Percentiles rank a stretch among this genome's conserved stretches.
phyloP scores from a whole-genome alignment of 2,797 vertebrate genomes.

The Sebastes itinus region DNA sequence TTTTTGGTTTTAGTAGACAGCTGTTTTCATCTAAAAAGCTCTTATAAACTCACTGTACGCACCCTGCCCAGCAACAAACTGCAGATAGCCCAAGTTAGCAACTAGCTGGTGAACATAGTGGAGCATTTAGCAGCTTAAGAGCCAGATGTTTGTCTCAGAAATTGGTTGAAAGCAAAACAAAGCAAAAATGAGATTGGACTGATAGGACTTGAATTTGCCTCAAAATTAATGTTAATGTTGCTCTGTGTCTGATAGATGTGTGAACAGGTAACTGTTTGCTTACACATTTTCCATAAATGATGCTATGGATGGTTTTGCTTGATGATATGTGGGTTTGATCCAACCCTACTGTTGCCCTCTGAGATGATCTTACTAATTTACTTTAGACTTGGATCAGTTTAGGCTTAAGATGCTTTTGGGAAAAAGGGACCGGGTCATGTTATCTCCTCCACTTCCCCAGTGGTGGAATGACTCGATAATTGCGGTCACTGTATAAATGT shows the following conservation, averaged over 20 bases:
- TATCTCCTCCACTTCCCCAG: conserved; percentile 3
- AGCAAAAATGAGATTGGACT: not conserved
- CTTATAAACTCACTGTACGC: not conserved
- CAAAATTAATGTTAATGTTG: not conserved
- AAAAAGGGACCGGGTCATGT: conserved; percentile 4
- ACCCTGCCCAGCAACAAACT: not conserved
- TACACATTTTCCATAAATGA: not conserved
- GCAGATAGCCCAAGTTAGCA: not conserved
- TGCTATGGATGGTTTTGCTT: not conserved
- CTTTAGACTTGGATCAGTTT: not conserved
- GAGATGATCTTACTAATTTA: not conserved
- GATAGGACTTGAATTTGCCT: not conserved
- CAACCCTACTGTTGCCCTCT: not conserved
- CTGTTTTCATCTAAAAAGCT: not conserved
- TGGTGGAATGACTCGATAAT: conserved; percentile 18
- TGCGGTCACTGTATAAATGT: conserved; percentile 38
- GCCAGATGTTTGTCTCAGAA: not conserved
- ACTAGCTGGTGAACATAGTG: not conserved
- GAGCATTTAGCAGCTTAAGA: not conserved
- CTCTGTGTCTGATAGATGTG: not conserved
- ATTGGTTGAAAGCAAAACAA: not conserved
- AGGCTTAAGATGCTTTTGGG: conserved; percentile 14
- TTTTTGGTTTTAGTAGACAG: not conserved
- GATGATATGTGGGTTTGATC: not conserved
- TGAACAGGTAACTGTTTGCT: not conserved